Evolutionary conservation across 2,888 invertebrate genomes (phyloP).

Genomic region (Zele albiditarsus): DNA sequence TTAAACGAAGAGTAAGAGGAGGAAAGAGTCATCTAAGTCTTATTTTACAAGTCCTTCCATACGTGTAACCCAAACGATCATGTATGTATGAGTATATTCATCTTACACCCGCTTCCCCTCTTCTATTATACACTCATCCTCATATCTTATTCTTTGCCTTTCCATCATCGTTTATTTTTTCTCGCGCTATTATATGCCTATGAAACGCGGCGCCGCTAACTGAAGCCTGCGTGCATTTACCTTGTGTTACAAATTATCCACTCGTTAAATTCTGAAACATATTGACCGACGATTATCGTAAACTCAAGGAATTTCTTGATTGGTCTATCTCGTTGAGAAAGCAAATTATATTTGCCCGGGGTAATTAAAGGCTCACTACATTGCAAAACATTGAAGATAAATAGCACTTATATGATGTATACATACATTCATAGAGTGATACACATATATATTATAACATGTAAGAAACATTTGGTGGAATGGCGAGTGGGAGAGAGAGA

Average conservation of each 20-base stretch:
- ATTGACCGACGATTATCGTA: constrained; percentile 40
- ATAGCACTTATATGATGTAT: constrained; percentile 12
- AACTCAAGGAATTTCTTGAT: constrained; percentile 36
- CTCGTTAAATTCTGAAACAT: constrained; percentile 38
- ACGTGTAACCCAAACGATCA: neutral
- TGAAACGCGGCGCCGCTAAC: constrained; percentile 13
- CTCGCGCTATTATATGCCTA: neutral
- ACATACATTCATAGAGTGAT: neutral
- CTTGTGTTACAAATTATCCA: constrained; percentile 35
- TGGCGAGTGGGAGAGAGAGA: neutral
- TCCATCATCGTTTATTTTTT: constrained; percentile 9
- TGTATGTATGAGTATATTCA: constrained; percentile 1
- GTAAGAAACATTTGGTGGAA: constrained; percentile 27
- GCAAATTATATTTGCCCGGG: constrained; percentile 28
- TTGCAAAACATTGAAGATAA: constrained; percentile 18
- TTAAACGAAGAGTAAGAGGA: constrained; percentile 36
- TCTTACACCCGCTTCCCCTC: neutral
- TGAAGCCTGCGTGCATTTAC: constrained; percentile 8
- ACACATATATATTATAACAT: constrained; percentile 21
- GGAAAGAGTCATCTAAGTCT: constrained; percentile 9
- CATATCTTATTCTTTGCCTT: constrained; percentile 28
- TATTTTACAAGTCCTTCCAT: constrained; percentile 12
- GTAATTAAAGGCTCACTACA: constrained; percentile 26
- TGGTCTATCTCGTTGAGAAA: constrained; percentile 20
- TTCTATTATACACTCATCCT: neutral